These are phyloP conservation scores for Anser brachyrhynchus DNA, from an alignment of 2,113 vertebrate species.

Conservation along the genomic window DNA sequence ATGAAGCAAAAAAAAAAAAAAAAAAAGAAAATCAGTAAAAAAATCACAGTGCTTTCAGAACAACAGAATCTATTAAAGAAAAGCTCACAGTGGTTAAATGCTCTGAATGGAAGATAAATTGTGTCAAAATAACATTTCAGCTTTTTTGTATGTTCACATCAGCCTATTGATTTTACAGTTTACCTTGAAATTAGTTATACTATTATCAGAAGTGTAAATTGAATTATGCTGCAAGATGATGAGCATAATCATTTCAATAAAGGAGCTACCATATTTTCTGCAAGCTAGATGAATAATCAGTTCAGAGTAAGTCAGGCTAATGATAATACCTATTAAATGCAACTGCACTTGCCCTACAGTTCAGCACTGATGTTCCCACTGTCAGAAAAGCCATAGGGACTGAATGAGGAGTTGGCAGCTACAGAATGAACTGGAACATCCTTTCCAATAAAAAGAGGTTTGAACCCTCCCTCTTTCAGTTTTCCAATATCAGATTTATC, in stretches of 20 bases:
- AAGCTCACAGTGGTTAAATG: neutral
- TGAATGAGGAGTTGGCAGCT: neutral
- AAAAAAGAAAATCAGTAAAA: neutral
- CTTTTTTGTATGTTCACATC: neutral
- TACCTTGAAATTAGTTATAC: neutral
- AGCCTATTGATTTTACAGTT: neutral
- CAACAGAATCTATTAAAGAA: neutral
- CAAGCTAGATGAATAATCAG: neutral
- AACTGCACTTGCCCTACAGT: neutral
- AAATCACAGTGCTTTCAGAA: neutral
- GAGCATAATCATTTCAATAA: neutral
- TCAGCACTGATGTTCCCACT: neutral
- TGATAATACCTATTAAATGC: neutral
- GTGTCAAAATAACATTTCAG: neutral
- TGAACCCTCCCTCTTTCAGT: neutral
- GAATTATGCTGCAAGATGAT: neutral
- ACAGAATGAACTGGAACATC: neutral
- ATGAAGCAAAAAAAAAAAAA: neutral
- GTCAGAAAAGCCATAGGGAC: neutral
- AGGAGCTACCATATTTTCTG: neutral
- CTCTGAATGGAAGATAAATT: neutral
- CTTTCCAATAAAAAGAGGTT: neutral
- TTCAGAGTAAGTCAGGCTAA: neutral
- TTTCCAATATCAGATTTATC: neutral
- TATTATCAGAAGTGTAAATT: neutral